phyloP scores from a whole-genome alignment of 2,888 invertebrate genomes.

The Tipula vernalis region DNA sequence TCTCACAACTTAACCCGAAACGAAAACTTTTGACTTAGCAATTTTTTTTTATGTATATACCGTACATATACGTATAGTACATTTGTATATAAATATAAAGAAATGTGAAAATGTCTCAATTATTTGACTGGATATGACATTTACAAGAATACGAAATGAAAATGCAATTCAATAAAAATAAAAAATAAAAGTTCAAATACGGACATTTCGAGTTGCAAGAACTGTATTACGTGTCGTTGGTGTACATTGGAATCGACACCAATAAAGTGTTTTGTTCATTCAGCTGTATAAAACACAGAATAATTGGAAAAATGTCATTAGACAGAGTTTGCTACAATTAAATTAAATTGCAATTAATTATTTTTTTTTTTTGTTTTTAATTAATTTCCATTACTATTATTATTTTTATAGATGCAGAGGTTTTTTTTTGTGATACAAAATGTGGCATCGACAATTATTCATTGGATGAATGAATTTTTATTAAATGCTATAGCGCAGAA shows the following conservation, averaged over 20 bases:
- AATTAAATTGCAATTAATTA: not conserved
- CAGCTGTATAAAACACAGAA: not conserved
- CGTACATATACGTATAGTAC: not conserved
- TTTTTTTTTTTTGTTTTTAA: not conserved
- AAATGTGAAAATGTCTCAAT: not conserved
- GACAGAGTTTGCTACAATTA: not conserved
- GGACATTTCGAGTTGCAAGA: not conserved
- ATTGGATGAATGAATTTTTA: not conserved
- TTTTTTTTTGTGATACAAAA: not conserved
- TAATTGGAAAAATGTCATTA: slow-evolving; percentile 4
- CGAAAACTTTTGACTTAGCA: not conserved
- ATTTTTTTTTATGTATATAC: not conserved
- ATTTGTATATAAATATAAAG: not conserved
- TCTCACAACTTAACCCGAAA: not conserved
- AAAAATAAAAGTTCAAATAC: not conserved
- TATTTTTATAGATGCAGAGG: not conserved
- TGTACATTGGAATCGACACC: not conserved
- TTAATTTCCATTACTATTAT: not conserved
- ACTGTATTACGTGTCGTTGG: not conserved
- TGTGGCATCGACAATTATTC: not conserved
- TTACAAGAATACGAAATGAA: not conserved
- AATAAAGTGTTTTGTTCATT: not conserved
- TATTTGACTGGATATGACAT: not conserved
- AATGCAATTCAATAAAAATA: not conserved
- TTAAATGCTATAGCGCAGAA: not conserved